Conservation (phyloP, 2,797 vertebrate genomes). For the Alca torda region DNA sequence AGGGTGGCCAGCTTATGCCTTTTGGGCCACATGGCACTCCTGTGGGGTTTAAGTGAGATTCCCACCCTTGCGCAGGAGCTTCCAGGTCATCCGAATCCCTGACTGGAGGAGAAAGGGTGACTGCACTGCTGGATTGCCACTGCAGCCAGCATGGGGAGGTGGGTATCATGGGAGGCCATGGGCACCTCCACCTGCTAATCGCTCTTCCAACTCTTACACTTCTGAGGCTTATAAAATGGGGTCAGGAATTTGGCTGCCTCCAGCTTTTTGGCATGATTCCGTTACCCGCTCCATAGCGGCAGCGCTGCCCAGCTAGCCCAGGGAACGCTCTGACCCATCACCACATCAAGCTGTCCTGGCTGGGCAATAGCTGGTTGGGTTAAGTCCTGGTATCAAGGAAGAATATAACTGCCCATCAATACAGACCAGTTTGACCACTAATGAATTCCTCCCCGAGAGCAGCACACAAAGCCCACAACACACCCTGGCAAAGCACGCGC, state of each 20-base stretch:
- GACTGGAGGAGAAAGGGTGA: background rate
- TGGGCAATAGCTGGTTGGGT: background rate
- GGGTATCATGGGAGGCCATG: background rate
- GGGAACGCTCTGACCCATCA: background rate
- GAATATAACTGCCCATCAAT: background rate
- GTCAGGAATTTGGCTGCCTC: background rate
- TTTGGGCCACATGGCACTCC: background rate
- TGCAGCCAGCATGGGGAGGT: background rate
- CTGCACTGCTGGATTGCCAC: background rate
- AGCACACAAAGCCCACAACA: background rate
- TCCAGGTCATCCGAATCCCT: background rate
- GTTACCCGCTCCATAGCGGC: accelerated
- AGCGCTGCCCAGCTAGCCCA: background rate
- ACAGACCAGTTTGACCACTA: background rate
- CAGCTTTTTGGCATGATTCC: background rate
- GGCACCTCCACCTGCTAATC: background rate
- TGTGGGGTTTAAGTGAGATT: background rate
- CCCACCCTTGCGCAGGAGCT: background rate
- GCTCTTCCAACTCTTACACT: background rate
- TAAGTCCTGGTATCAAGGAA: background rate
- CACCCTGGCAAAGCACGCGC: background rate
- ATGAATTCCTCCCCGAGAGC: background rate
- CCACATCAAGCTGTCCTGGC: background rate
- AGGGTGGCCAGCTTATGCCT: background rate
- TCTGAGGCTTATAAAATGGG: background rate